Base-by-base conservation (phyloP, 2,113 vertebrate species). In the Rattus norvegicus region DNA sequence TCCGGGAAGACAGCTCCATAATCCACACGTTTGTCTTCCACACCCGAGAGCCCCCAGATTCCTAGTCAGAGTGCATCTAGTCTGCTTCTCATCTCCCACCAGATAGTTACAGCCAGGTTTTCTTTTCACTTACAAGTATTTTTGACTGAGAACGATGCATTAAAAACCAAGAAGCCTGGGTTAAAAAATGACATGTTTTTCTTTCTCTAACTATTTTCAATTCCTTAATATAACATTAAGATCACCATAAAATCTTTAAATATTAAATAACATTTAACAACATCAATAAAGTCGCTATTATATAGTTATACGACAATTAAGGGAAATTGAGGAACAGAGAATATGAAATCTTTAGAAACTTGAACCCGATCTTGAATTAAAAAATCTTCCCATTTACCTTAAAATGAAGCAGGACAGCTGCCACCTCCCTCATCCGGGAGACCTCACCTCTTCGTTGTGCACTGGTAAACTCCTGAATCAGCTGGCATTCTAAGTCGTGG, bases 381-480 rank as follows among this genome's bases (percentile, higher is more conserved):
- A 75, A 43, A 76, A 72, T 92, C 81, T 90, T 93, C 85, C 12
- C 47, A n/a, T 39, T 92, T 99, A 99, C 99, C 99, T 99, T 99
- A 98, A 99, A 99, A 98, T 99, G 99, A 97, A 99, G 99, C 76
- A 99, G 98, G 98, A 99, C 99, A 33, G 99, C 99, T 94, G 99
- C 99, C 96, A 99, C 99, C 98, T 99, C 99, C 98, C 99, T 99
- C 99, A 99, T 99, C 94, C 99, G 99, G 93, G 99, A 99, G 92
- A 99, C 99, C 98, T 99, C 99, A 6, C 99, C 99, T 98, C 99
- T 99, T 94, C 99, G 98, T 97, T 99, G 99, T 72, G 99, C 99
- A 97, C 98, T 99, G 12, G 99, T 99, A 97, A 99, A 99, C 98
- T 99, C 99, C 95, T 99, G 99, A 98, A 99, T 99, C 98, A 99